Percentiles rank a stretch among this genome's conserved stretches.
phyloP scores from a whole-genome alignment of 1,140 invertebrate genomes.

The Calosoma granatense region DNA sequence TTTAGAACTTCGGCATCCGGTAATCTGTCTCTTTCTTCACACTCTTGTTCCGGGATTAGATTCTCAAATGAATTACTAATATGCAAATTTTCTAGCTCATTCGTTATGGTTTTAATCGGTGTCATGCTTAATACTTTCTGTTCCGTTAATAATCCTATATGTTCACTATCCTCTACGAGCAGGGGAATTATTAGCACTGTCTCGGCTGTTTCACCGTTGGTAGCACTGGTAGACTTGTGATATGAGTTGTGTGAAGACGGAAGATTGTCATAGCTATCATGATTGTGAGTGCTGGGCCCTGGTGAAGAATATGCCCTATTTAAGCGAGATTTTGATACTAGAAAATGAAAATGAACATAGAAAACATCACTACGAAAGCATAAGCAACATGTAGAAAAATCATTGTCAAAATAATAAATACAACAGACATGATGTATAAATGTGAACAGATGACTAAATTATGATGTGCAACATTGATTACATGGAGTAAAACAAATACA shows the following conservation, averaged over 20 bases:
- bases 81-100: neutral
- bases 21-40: slow-evolving; percentile 15
- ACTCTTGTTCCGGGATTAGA: slow-evolving; percentile 9
- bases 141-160: slow-evolving; percentile 59
- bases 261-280: neutral
- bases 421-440: no score
- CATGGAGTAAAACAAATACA: no score
- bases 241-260: neutral
- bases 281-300: neutral
- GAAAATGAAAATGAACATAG: slow-evolving; percentile 9
- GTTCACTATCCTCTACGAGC: slow-evolving; percentile 42
- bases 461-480: no score
- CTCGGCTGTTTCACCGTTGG: slow-evolving; percentile 9
- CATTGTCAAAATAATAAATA: no score
- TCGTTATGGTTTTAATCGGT: slow-evolving; percentile 16
- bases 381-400: slow-evolving; percentile 1
- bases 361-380: slow-evolving; percentile 2
- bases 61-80: slow-evolving; percentile 9
- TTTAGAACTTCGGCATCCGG: slow-evolving; percentile 25
- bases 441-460: no score
- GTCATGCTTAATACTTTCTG: slow-evolving; percentile 46
- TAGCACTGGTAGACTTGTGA: neutral
- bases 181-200: slow-evolving; percentile 58
- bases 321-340: slow-evolving; percentile 9
- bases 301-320: neutral